These are phyloP conservation scores for Argyresthia goedartella DNA, from an alignment of 2,888 invertebrate genomes.

Conservation along the genomic window DNA sequence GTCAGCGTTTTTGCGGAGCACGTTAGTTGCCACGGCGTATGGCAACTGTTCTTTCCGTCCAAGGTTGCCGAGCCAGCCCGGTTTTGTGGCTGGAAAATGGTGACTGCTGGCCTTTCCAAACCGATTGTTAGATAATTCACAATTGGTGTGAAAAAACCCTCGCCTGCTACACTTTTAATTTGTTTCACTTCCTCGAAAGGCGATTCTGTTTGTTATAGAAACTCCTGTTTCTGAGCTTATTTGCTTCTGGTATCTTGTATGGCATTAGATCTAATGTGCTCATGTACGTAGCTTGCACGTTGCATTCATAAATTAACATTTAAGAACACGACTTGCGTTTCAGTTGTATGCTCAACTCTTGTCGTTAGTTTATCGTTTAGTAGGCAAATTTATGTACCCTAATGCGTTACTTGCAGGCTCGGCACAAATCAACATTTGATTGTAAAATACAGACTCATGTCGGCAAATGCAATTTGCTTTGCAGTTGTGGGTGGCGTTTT, in stretches of 20 bases:
- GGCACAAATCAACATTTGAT: conserved; percentile 63
- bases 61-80: conserved; percentile 46
- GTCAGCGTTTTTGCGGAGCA: conserved; percentile 39
- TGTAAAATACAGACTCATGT: conserved; percentile 58
- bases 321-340: conserved; percentile 37
- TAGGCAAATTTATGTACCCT: conserved; percentile 59
- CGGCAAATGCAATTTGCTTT: conserved; percentile 60
- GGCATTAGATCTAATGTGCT: no score
- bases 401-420: conserved; percentile 52
- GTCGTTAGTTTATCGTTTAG: conserved; percentile 49
- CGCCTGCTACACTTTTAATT: conserved; percentile 33
- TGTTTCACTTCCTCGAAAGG: conserved; percentile 21
- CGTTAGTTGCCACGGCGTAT: conserved; percentile 30
- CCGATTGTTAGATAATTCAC: conserved; percentile 37
- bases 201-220: neutral
- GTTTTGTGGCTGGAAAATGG: conserved; percentile 31
- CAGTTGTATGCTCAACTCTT: conserved; percentile 39
- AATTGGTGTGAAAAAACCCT: conserved; percentile 29
- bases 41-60: conserved; percentile 50
- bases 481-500: conserved; percentile 64
- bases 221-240: neutral
- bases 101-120: conserved; percentile 36
- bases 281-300: neutral
- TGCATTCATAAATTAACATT: conserved; percentile 39
- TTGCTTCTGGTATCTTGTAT: neutral